Evolutionary conservation across 2,888 invertebrate species (phyloP), one percentile per base, ranked within the genome.

Genomic region (Calephelis perditalis): DNA sequence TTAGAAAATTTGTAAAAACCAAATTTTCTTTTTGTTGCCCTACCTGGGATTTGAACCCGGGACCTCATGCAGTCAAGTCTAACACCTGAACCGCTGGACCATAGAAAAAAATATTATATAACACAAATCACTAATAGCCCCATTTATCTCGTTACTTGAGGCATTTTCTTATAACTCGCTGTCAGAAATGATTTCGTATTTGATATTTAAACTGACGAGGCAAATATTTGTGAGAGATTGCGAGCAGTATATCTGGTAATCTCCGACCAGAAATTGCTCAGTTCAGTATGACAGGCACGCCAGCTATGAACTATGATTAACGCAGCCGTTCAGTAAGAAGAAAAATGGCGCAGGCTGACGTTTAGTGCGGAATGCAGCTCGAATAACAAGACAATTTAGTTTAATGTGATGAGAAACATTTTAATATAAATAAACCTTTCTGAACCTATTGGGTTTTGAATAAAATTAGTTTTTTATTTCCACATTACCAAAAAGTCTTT

Each of bases 281-380:
- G 63, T 61, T 58, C 47, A 61, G 62, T 64, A 67, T 61, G 67
- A 63, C 61, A 61, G 58, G 62, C 63, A 63, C 62, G 63, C 64
- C 59, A 60, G 66, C 60, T 61, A 67, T 65, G 62, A 58, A 65
- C 62, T 64, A 59, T 63, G 66, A 67, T 67, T 67, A 66, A 62
- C 64, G 62, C 65, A 60, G 58, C 56, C 59, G 59, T 62, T 65
- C 62, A 58, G 62, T 63, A 63, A 60, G 58, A 62, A 63, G 66
- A 67, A 61, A 63, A 65, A 67, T 65, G 63, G 62, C 59, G 57
- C 65, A 56, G 60, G 44, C 59, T 54, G 62, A 52, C 62, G 58
- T 54, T 62, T 62, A 57, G 52, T 49, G 40, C 44, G 63, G 66
- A 64, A 66, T 67, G 65, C 59, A 62, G 57, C 59, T 62, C 60